These are phyloP conservation scores for Morone saxatilis DNA, from an alignment of 2,113 vertebrate species.

Conservation along the genomic window DNA sequence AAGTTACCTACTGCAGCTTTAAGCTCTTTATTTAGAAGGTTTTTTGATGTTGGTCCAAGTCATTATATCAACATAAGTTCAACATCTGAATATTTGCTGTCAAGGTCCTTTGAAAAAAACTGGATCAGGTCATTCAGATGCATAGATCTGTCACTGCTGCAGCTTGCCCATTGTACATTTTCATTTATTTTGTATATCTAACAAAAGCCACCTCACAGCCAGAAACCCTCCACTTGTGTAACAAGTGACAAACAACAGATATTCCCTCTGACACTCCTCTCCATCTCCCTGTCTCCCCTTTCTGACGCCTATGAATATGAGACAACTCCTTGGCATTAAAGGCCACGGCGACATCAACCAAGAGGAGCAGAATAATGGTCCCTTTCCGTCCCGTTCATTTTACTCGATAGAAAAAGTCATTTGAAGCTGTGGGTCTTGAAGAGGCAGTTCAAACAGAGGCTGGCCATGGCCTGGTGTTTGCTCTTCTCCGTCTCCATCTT, in stretches of 20 bases:
- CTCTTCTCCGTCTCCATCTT: conserved; percentile 75
- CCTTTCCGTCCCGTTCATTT: conserved; percentile 40
- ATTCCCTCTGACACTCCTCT: conserved; percentile 9
- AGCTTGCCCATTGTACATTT: background rate
- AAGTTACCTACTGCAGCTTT: too few relatives aligned
- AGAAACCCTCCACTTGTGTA: conserved; percentile 8
- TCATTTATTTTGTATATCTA: background rate
- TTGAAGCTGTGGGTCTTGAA: conserved; percentile 78
- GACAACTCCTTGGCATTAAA: conserved; percentile 55
- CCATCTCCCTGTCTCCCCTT: conserved; percentile 10
- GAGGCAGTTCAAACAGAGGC: conserved; percentile 77
- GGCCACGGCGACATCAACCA: conserved; percentile 49
- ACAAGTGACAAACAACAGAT: conserved; percentile 33
- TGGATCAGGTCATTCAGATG: background rate
- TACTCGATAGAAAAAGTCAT: conserved; percentile 65
- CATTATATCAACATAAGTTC: background rate
- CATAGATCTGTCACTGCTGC: background rate
- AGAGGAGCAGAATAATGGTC: conserved; percentile 60
- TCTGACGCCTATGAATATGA: conserved; percentile 59
- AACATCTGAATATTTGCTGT: background rate
- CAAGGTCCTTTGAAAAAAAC: background rate
- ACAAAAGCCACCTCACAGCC: conserved; percentile 27
- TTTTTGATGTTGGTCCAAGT: background rate
- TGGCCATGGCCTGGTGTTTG: conserved; percentile 73
- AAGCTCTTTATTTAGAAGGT: background rate